Base-by-base conservation (phyloP, 2,113 vertebrate species). In the Microcebus griseorufus region DNA sequence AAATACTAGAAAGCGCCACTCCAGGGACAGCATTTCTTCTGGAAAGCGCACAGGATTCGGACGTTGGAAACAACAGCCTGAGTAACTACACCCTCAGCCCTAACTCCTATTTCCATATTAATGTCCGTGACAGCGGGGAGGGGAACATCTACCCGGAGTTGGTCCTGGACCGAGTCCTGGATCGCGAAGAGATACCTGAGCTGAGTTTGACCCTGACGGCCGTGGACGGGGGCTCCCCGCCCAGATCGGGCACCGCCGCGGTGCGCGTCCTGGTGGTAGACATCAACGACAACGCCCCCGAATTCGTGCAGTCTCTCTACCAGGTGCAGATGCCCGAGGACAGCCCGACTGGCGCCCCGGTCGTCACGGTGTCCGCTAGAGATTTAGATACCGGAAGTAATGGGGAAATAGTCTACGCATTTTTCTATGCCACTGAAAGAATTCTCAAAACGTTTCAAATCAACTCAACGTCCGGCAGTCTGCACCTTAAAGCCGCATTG, bases 31-130 rank as follows among this genome's bases (percentile, higher is more conserved):
- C 55, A 0, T 98, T 99, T 1, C 96, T 88, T 0, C n/a, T 99
- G 13, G 97, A 98, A 10, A 96, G 22, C 0, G 98, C 98, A 0
- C 88, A 27, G 3, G 98, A 99, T 45, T 81, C 9, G 23, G 98
- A 98, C 9, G 55, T 97, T 32, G 98, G 98, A 29, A 78, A 14
- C 0, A 98, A 98, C 0, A 89, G 92, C 1, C 42, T 99, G 65
- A 96, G 97, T 45, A 98, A 97, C 70, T 99, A 98, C 55, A 98
- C 92, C 25, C 93, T 99, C 0, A 97, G 9, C 5, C 14, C 84
- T 5, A 98, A 97, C 18, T 23, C 94, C 0, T 87, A 98, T 96
- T 99, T 99, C 53, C 97, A 97, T 8, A 81, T 99, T 1, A 5
- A 58, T 22, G 0, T 60, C 0, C 39, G 32, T 48, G 62, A 34